These are phyloP conservation scores for Perca flavescens DNA, from an alignment of 2,113 vertebrate genomes.

Conservation along the genomic window DNA sequence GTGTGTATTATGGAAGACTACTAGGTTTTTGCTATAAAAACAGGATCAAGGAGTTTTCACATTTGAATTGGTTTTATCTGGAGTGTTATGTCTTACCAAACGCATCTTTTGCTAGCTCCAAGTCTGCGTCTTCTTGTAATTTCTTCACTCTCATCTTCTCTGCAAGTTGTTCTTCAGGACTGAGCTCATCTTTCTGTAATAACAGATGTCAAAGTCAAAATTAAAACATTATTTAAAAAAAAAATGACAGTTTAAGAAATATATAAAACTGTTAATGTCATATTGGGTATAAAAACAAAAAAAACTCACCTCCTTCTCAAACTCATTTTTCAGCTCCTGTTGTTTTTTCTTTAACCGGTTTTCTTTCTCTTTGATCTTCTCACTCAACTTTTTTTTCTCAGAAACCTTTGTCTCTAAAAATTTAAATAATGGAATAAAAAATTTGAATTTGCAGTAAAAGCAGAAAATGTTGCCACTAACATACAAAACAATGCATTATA, in stretches of 20 bases:
- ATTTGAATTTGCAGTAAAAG: neutral
- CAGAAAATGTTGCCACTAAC: neutral
- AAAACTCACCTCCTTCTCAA: conserved; percentile 84
- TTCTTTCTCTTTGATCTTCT: conserved; percentile 98
- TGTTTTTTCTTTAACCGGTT: conserved; percentile 92
- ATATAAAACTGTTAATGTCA: neutral
- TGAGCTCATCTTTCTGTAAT: conserved; percentile 79
- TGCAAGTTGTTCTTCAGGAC: conserved; percentile 90
- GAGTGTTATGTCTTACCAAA: conserved; percentile 85
- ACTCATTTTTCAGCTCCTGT: conserved; percentile 80
- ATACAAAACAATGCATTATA: neutral
- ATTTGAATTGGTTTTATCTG: neutral
- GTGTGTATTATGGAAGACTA: neutral
- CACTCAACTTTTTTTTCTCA: conserved; percentile 96
- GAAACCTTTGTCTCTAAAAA: conserved; percentile 89
- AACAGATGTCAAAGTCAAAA: conserved; percentile 6
- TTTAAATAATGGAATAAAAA: neutral
- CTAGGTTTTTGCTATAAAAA: neutral
- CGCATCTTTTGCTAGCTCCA: conserved; percentile 95
- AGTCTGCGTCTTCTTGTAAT: conserved; percentile 94
- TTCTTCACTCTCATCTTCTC: conserved; percentile 94
- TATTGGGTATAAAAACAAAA: neutral
- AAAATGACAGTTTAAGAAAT: neutral
- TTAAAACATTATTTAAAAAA: neutral
- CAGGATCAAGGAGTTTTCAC: neutral